A percentile compares a stretch with the other conserved stretches of the same genome.
These are phyloP conservation scores for Okamejei kenojei DNA, from an alignment of 2,797 vertebrate species.

Conservation along the genomic window DNA sequence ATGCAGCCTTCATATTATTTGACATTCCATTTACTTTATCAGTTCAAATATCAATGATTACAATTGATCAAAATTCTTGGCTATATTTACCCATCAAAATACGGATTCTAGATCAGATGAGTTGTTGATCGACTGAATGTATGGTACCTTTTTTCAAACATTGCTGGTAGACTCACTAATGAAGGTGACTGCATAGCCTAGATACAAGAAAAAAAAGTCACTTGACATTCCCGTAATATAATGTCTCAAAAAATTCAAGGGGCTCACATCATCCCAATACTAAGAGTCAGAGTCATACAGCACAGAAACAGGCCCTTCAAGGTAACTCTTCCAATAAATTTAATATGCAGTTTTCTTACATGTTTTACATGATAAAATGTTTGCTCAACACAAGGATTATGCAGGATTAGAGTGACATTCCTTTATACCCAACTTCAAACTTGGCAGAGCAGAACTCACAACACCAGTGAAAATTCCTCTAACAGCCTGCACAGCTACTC, in stretches of 20 bases:
- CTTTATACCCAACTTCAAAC: background rate
- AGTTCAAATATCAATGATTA: conserved; percentile 13
- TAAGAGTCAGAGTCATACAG: no score
- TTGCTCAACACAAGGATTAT: background rate
- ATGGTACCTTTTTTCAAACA: conserved; percentile 88
- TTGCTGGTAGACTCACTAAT: conserved; percentile 75
- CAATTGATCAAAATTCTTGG: background rate
- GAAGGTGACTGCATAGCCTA: conserved; percentile 81
- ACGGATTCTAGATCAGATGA: conserved; percentile 74
- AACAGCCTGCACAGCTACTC: background rate
- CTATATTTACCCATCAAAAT: background rate
- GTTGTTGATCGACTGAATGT: conserved; percentile 89
- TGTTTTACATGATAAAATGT: background rate
- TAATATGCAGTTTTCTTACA: no score
- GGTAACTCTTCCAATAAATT: no score
- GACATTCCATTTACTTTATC: background rate
- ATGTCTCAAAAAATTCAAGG: background rate
- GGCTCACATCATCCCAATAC: no score
- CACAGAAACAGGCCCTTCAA: no score
- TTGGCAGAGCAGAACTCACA: background rate
- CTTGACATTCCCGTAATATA: background rate
- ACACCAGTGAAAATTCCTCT: background rate
- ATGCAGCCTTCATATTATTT: background rate
- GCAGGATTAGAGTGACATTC: background rate
- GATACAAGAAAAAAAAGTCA: conserved; percentile 41